Evolutionary conservation across 2,888 invertebrate genomes (phyloP).

Genomic region (Hyposoter didymator): DNA sequence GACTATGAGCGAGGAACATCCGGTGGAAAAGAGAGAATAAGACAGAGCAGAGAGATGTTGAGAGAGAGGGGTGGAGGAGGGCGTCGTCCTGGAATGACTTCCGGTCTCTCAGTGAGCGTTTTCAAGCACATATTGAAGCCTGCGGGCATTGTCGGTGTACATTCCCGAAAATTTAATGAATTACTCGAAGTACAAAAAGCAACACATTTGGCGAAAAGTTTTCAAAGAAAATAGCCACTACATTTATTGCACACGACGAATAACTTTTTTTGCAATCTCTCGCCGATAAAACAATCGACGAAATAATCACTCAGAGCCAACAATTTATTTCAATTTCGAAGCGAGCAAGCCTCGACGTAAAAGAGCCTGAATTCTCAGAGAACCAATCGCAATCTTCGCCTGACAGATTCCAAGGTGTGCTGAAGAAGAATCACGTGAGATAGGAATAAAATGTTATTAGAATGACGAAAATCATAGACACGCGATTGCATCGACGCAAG

Average conservation of each 20-base stretch:
- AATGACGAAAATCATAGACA: slow-evolving; percentile 18
- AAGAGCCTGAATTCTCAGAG: background rate
- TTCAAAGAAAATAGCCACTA: background rate
- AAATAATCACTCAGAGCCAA: slow-evolving; percentile 1
- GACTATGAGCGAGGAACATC: slow-evolving; percentile 68
- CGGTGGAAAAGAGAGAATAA: slow-evolving; percentile 46
- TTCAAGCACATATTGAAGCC: slow-evolving; percentile 23
- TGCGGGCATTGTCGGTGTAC: slow-evolving; percentile 9
- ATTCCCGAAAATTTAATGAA: background rate
- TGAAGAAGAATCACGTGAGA: slow-evolving; percentile 13
- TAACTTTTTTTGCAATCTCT: background rate
- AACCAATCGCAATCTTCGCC: slow-evolving; percentile 1
- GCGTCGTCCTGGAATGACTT: slow-evolving; percentile 66
- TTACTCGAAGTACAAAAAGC: background rate
- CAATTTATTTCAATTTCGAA: slow-evolving; percentile 6
- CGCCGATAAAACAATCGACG: background rate
- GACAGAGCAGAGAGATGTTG: background rate
- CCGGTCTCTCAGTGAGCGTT: slow-evolving; percentile 59
- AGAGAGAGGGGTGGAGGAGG: background rate
- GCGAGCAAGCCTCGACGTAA: background rate
- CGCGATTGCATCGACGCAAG: background rate
- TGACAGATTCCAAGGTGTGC: slow-evolving; percentile 31
- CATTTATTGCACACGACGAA: background rate
- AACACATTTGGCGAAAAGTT: background rate
- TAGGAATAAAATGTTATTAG: slow-evolving; percentile 26